Evolutionary conservation across 2,888 invertebrate species (phyloP).

Genomic region (Thera obeliscata): DNA sequence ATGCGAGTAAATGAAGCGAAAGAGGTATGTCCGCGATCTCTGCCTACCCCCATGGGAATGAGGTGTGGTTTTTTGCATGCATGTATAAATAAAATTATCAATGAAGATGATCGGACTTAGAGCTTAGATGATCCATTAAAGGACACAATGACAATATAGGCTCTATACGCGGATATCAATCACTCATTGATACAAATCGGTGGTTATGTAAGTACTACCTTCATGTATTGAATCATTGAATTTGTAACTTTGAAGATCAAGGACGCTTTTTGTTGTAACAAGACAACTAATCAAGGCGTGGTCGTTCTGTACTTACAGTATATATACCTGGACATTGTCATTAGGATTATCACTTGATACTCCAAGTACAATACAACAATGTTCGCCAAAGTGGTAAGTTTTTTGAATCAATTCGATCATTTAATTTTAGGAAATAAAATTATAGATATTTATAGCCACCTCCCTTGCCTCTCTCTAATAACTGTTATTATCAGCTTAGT

Average conservation of each 20-base stretch:
- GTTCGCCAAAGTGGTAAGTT: conserved; percentile 80
- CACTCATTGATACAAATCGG: conserved; percentile 52
- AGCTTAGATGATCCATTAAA: no score
- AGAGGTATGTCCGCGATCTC: no score
- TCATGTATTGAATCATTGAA: conserved; percentile 63
- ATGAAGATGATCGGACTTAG: no score
- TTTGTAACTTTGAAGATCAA: conserved; percentile 77
- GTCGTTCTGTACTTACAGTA: conserved; percentile 60
- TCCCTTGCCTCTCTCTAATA: no score
- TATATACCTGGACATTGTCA: conserved; percentile 63
- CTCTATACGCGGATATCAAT: conserved; percentile 64
- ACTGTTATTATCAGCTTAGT: no score
- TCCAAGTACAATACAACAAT: conserved; percentile 68
- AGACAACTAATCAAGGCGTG: conserved; percentile 69
- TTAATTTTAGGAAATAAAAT: no score
- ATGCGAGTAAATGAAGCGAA: no score
- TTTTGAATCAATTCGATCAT: not conserved
- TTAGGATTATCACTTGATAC: conserved; percentile 71
- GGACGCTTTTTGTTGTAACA: conserved; percentile 74
- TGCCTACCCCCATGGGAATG: no score
- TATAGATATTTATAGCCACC: no score
- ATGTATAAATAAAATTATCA: no score
- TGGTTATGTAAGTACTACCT: conserved; percentile 43
- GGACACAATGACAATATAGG: conserved; percentile 34
- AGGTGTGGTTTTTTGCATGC: no score